Evolutionary conservation across 2,113 vertebrate species (phyloP).

Genomic region (Reinhardtius hippoglossoides): DNA sequence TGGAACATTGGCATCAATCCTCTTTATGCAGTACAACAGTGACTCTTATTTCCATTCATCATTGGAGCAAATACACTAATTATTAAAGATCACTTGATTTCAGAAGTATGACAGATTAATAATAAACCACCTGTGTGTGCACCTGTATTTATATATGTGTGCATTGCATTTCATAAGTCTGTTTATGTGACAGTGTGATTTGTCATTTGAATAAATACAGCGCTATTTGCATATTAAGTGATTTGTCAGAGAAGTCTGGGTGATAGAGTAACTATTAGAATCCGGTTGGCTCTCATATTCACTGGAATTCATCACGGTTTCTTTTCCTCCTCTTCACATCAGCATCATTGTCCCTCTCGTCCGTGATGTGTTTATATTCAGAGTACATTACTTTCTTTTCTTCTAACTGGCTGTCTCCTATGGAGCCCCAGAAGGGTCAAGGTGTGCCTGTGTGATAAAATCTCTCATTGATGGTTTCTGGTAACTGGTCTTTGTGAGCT

Average conservation of each 20-base stretch:
- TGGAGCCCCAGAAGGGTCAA: background rate
- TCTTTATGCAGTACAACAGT: conserved; percentile 24
- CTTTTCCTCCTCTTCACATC: background rate
- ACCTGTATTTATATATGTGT: conserved; percentile 2
- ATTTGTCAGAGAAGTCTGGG: conserved; percentile 52
- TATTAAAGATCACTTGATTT: conserved; percentile 29
- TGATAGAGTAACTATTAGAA: conserved; percentile 59
- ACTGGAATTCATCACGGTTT: background rate
- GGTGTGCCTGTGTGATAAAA: background rate
- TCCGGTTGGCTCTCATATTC: conserved; percentile 42
- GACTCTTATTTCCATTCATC: conserved; percentile 22
- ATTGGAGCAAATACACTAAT: conserved; percentile 33
- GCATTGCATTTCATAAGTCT: conserved; percentile 35
- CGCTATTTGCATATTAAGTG: conserved; percentile 70
- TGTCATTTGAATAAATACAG: conserved; percentile 63
- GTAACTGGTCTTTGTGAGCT: background rate
- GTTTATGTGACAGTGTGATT: conserved; percentile 43
- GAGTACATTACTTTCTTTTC: background rate
- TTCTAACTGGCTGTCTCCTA: background rate
- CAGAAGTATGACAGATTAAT: conserved; percentile 31
- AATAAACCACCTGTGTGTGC: conserved; percentile 27
- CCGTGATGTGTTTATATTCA: background rate
- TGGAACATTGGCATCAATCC: conserved; percentile 27
- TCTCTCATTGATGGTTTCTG: background rate
- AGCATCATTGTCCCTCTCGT: conserved; percentile 24